Base-by-base conservation (phyloP, 2,797 vertebrate species). In the Hemibagrus guttatus region DNA sequence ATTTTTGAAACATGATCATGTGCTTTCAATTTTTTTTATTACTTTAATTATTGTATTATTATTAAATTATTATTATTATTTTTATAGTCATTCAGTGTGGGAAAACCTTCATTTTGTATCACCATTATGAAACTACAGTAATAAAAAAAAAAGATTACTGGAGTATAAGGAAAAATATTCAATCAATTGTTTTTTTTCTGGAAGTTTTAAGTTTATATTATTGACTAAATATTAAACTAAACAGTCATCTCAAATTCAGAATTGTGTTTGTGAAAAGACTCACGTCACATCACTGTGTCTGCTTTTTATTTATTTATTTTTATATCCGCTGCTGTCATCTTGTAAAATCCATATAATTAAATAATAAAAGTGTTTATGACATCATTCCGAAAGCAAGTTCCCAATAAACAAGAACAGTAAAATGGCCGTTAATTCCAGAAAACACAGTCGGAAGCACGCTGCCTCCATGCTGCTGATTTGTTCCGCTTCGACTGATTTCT, bases 381-480 rank as follows among this genome's bases (percentile, higher is more conserved):
- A 5, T 85, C 12, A 13, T 68, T 85, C 13, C 6, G 19, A 68
- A 68, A 31, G 6, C 49, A 68, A 26, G 35, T 31, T 35, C 1
- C 6, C 56, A 80, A 63, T 79, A 54, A 79, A 84, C 61, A 82
- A 26, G 46, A 46, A 23, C 68, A 9, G 31, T 76, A 82, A 76
- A 88, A 85, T 16, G 79, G 79, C 12, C 39, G 63, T 88, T 88
- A 85, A 85, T 63, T 69, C 19, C 69, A 59, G 59, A 12, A 61
- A 69, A 54, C 35, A 42, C 28, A 6, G 14, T 52, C 17, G 68
- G 39, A 75, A 31, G 58, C 0, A 23, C 16, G 17, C 64, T 39
- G 66, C 46, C 23, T 31, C 59, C 35, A 21, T 54, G 11, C 12
- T 39, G 56, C 13, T 39, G 35, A 9, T 72, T 69, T 6, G 52